Evolutionary conservation across 2,888 invertebrate genomes (phyloP).

Genomic region (Lasioglossum villosulum): DNA sequence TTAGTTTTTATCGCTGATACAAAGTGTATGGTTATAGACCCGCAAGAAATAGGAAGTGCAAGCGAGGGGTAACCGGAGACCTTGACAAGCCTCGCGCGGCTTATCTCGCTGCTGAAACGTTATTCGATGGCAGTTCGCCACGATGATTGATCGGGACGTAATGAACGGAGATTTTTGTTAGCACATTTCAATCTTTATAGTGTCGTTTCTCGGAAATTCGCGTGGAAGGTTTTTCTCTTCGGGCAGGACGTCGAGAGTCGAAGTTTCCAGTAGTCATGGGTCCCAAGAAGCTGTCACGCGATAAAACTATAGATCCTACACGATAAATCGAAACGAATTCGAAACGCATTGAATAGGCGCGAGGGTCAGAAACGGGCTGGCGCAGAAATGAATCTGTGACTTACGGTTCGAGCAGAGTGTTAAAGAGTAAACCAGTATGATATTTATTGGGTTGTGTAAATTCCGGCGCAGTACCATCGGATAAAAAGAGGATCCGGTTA

Average conservation of each 20-base stretch:
- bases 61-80: not conserved
- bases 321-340: no score
- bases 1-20: constrained; percentile 32
- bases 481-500: not conserved
- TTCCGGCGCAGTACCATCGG: not conserved
- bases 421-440: not conserved
- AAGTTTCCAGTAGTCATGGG: not conserved
- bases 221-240: not conserved
- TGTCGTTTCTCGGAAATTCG: not conserved
- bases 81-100: not conserved
- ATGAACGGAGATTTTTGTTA: not conserved
- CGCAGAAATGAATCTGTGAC: not conserved
- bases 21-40: constrained; percentile 8
- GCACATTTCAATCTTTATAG: not conserved
- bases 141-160: not conserved
- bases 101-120: not conserved
- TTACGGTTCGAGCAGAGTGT: not conserved
- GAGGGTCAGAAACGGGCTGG: not conserved
- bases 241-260: not conserved
- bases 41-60: not conserved
- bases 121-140: not conserved
- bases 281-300: no score
- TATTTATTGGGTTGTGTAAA: not conserved
- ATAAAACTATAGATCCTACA: no score
- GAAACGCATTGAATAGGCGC: not conserved